Evolutionary conservation across 2,797 vertebrate genomes (phyloP).

Genomic region (Hyperoplus lanceolatus): DNA sequence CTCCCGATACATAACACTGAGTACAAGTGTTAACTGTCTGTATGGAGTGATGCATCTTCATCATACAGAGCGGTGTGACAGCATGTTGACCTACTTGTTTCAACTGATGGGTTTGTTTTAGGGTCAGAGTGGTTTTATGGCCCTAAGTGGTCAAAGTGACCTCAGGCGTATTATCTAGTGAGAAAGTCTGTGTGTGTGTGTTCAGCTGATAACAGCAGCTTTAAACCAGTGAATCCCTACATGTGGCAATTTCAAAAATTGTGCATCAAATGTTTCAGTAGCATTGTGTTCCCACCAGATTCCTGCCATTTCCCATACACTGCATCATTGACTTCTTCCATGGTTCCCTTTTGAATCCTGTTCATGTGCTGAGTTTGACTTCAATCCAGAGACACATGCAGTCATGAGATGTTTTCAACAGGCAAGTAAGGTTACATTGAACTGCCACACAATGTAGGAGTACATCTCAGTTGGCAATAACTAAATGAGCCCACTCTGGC

Average conservation of each 20-base stretch:
- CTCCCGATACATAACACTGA: not conserved
- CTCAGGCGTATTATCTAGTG: conserved; percentile 1
- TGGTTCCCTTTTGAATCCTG: not conserved
- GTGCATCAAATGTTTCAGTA: not conserved
- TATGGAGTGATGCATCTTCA: not conserved
- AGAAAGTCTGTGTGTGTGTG: conserved; percentile 6
- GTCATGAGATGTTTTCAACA: not conserved
- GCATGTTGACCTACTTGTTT: conserved; percentile 19
- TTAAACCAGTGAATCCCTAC: not conserved
- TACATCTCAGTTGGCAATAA: not conserved
- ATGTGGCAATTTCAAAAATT: not conserved
- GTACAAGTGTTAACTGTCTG: not conserved
- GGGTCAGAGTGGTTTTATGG: conserved; percentile 24
- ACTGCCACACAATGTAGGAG: not conserved
- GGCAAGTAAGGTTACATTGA: not conserved
- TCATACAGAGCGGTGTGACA: conserved; percentile 4
- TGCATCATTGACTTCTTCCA: not conserved
- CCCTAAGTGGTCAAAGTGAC: conserved; percentile 5
- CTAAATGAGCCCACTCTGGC: not conserved
- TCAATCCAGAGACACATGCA: not conserved
- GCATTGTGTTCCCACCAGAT: not conserved
- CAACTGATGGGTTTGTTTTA: conserved; percentile 15
- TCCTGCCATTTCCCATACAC: not conserved
- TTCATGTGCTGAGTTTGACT: not conserved
- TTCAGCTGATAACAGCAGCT: not conserved